phyloP scores from a whole-genome alignment of 2,888 invertebrate species.

The Drosophila anceps region DNA sequence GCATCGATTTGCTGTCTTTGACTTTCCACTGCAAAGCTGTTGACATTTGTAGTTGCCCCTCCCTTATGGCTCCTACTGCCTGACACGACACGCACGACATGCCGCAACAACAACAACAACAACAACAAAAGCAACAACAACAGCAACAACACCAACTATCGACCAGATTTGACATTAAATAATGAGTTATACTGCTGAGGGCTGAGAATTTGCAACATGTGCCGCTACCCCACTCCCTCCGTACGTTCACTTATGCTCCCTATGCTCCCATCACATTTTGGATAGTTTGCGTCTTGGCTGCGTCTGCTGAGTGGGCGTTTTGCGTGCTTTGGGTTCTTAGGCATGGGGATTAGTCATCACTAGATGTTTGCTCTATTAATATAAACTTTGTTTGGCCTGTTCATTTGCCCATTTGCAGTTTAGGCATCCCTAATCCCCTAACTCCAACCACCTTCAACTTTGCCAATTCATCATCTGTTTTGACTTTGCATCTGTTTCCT shows the following conservation, averaged over 20 bases:
- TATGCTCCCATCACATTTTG: background rate
- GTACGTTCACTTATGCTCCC: background rate
- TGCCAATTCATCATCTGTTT: constrained; percentile 72
- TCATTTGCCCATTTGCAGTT: constrained; percentile 8
- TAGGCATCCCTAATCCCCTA: background rate
- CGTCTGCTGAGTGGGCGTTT: constrained; percentile 43
- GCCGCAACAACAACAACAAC: constrained; percentile 14
- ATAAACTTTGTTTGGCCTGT: constrained; percentile 29
- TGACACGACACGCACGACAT: constrained; percentile 44
- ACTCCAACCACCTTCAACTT: constrained; percentile 18
- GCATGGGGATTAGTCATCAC: constrained; percentile 61
- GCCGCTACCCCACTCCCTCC: background rate
- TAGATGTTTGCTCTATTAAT: constrained; percentile 36
- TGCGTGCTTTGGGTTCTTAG: constrained; percentile 38
- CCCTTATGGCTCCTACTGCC: constrained; percentile 5
- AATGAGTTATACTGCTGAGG: constrained; percentile 78
- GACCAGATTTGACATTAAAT: constrained; percentile 79
- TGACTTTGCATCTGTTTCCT: constrained; percentile 64
- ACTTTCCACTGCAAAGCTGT: constrained; percentile 62
- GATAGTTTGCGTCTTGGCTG: constrained; percentile 6
- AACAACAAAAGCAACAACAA: background rate
- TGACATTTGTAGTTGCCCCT: constrained; percentile 58
- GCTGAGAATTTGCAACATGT: constrained; percentile 73
- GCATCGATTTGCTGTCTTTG: constrained; percentile 64
- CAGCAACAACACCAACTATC: constrained; percentile 39